phyloP scores from a whole-genome alignment of 2,113 vertebrate species.

The Tamias sibiricus region DNA sequence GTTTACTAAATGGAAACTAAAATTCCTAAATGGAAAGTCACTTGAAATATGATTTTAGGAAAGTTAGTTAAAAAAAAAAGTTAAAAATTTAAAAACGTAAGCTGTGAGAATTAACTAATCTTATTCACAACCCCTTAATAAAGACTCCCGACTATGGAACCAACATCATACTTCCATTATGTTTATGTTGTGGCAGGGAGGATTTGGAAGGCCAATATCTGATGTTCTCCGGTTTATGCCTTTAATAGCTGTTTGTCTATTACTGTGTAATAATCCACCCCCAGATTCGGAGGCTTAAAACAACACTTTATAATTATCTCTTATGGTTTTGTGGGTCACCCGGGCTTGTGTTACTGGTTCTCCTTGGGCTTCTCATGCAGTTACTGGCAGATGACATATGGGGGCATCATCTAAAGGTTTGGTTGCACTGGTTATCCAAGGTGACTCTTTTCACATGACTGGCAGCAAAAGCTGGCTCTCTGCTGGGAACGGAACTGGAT shows the following conservation, averaged over 20 bases:
- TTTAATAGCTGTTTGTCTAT: not conserved
- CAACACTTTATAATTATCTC: not conserved
- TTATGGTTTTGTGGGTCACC: not conserved
- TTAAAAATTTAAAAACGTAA: conserved; percentile 36
- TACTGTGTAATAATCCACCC: not conserved
- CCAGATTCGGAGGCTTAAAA: not conserved
- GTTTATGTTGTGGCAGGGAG: not conserved
- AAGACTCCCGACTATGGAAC: not conserved
- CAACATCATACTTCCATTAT: not conserved
- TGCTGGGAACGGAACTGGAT: not conserved
- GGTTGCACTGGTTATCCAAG: not conserved
- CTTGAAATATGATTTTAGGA: conserved; percentile 6
- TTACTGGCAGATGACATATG: not conserved
- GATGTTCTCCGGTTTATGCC: not conserved
- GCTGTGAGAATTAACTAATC: not conserved
- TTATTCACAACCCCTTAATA: not conserved
- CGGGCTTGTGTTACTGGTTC: not conserved
- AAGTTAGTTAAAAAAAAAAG: not conserved
- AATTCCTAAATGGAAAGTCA: not conserved
- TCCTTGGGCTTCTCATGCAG: not conserved
- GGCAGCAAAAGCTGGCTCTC: not conserved
- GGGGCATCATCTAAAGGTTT: not conserved
- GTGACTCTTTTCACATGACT: not conserved
- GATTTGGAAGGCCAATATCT: not conserved
- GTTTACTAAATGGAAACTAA: not conserved